Conservation (phyloP, 2,113 vertebrate genomes). For the Nerophis ophidion region DNA sequence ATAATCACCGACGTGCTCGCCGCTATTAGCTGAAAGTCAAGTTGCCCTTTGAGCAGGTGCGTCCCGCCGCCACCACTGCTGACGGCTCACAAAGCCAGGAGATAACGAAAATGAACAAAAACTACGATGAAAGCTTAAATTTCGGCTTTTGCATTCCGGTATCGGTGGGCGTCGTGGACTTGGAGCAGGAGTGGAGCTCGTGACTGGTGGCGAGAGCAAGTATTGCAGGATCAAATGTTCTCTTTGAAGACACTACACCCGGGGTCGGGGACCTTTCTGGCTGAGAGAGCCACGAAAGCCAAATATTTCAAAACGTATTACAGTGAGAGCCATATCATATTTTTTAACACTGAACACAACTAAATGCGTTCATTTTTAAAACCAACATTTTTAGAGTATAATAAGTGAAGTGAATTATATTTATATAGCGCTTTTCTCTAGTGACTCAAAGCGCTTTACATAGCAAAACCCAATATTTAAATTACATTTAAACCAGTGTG, state of each 20-base stretch:
- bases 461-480: no score
- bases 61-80: conserved; percentile 2
- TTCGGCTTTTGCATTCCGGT: conserved; percentile 9
- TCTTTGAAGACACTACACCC: not conserved
- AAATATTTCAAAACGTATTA: no score
- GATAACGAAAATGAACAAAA: not conserved
- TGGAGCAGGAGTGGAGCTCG: not conserved
- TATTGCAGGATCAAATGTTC: not conserved
- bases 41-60: conserved; percentile 57
- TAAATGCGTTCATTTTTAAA: no score
- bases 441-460: no score
- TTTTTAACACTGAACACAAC: no score
- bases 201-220: not conserved
- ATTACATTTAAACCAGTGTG: no score
- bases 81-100: not conserved
- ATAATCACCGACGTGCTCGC: conserved; percentile 45
- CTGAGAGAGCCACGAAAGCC: no score
- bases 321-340: no score
- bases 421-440: no score
- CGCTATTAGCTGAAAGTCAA: conserved; percentile 44
- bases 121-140: not conserved
- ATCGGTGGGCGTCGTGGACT: not conserved
- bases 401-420: no score
- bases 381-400: no score
- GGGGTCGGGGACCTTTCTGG: no score